Evolutionary conservation across 2,797 vertebrate species (phyloP), one percentile per base, ranked within the genome.

Genomic region (Clarias laeviceps): DNA sequence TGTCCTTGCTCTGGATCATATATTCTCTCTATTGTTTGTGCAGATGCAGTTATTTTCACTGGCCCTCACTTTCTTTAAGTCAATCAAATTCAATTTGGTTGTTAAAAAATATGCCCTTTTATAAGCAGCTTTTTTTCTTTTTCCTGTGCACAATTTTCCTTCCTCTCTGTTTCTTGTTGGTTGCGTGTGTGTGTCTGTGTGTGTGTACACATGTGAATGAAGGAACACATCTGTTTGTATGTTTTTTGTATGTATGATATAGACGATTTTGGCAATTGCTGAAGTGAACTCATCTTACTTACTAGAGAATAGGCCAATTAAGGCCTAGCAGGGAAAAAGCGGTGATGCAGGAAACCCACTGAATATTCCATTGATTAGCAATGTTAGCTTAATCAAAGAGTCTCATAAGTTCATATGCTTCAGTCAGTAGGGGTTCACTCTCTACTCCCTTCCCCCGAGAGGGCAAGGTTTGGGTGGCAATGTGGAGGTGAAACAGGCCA

Each of bases 331-430:
- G 85, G 87, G 89, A 85, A 85, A 93, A 93, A 94, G 94, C 92
- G 92, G 93, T 93, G 93, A 93, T 93, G 92, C 94, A 95, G 95
- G 94, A 95, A 95, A 93, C 93, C 91, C 91, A 91, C 92, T 96
- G 94, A 96, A 96, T 96, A 94, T 94, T 94, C 93, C 94, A 95
- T 95, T 96, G 95, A 96, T 95, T 95, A 95, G 94, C 93, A 93
- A 91, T 93, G 93, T 95, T 95, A 92, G 91, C 93, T 94, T 96
- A 95, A 95, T 96, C 94, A 90, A 88, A 89, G 83, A 86, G 85
- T 84, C 88, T 88, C 89, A 89, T 89, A 87, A 90, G 83, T 89
- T 89, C 89, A 89, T 88, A 87, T 81, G 89, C 87, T 73, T 80
- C 80, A 88, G 90, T 90, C 91, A 92, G 87, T 90, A 89, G 90